Conservation (phyloP, 2,797 vertebrate genomes). For the Scomberomorus guttatus region DNA sequence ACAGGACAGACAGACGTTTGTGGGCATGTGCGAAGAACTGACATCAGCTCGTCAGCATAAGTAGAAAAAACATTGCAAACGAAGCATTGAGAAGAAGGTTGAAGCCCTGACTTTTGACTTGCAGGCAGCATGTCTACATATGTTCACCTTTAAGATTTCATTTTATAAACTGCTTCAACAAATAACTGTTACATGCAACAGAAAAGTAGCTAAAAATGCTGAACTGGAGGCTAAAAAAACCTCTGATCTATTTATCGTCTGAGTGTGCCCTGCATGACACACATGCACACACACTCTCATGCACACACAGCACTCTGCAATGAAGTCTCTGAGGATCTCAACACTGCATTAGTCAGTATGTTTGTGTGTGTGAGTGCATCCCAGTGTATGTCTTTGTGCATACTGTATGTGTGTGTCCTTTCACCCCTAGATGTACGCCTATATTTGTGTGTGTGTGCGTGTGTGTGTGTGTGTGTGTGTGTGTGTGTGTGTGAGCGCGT, state of each 20-base stretch:
- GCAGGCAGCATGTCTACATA: too few relatives aligned
- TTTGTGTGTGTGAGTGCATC: neutral
- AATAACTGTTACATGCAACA: neutral
- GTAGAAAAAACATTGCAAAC: too few relatives aligned
- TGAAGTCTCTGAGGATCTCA: slow-evolving; percentile 1
- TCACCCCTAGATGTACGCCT: slow-evolving; percentile 1
- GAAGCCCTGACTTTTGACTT: too few relatives aligned
- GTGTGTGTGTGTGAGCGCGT: slow-evolving; percentile 17
- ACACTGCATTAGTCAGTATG: slow-evolving; percentile 37
- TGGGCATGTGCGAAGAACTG: too few relatives aligned
- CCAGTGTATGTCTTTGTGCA: neutral
- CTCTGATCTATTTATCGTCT: slow-evolving; percentile 5
- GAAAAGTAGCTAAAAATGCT: neutral
- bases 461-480: slow-evolving; percentile 11
- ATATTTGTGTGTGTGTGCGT: neutral
- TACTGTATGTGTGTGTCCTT: slow-evolving; percentile 1
- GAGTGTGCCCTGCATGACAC: too few relatives aligned
- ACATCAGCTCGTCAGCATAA: too few relatives aligned
- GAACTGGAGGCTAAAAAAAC: neutral
- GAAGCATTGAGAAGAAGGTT: too few relatives aligned
- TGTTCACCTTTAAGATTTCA: neutral
- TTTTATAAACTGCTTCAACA: neutral
- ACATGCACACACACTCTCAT: neutral
- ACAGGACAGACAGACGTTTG: too few relatives aligned
- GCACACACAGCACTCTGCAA: slow-evolving; percentile 3